Conservation (phyloP, 2,888 invertebrate genomes). For the Tuberolachnus salignus region DNA sequence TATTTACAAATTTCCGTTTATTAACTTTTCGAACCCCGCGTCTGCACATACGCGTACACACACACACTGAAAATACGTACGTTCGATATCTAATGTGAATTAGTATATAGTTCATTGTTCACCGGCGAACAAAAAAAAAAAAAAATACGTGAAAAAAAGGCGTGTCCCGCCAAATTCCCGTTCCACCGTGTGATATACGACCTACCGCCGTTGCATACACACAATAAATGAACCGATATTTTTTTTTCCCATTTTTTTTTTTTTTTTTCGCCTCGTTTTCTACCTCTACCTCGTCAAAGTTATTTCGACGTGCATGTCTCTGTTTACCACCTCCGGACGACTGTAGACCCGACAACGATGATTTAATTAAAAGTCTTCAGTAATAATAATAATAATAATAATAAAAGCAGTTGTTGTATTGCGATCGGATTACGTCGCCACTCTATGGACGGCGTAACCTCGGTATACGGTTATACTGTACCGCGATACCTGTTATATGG, state of each 20-base stretch:
- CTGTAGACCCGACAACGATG: not conserved
- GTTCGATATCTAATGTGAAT: conserved; percentile 36
- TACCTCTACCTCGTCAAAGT: not conserved
- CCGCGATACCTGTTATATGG: too few relatives aligned
- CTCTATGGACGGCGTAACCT: too few relatives aligned
- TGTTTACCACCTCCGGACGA: not conserved
- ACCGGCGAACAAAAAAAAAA: not conserved
- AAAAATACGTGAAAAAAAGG: conserved; percentile 13
- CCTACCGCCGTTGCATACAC: not conserved
- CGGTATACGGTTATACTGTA: too few relatives aligned
- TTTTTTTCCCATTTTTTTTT: not conserved
- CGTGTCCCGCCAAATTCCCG: conserved; percentile 11
- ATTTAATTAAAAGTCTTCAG: not conserved
- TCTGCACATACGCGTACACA: not conserved
- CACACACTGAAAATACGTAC: too few relatives aligned
- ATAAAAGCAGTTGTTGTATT: not conserved
- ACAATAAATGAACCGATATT: conserved; percentile 50
- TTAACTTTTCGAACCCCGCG: conserved; percentile 26
- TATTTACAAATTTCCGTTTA: conserved; percentile 52
- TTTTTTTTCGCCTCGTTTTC: not conserved
- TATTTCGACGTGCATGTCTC: conserved; percentile 14
- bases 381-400: not conserved
- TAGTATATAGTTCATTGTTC: conserved; percentile 42
- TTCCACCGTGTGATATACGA: conserved; percentile 34
- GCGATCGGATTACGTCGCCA: too few relatives aligned